Percentiles rank a stretch among this genome's conserved stretches.
phyloP scores from a whole-genome alignment of 2,113 vertebrate species.

The human (Homo sapiens) region GRCh38 chr7:38698501-38699000 shows the following conservation, averaged over 20 bases:
- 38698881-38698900: neutral
- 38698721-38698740: neutral
- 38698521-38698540: neutral
- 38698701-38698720: neutral
- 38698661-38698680: neutral
- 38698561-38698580: neutral
- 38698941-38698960: neutral
- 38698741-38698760: neutral
- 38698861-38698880: neutral
- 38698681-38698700: neutral
- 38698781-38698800: neutral
- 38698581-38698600: neutral
- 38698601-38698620: neutral
- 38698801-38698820: neutral
- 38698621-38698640: neutral
- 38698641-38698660: neutral
- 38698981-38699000: neutral
- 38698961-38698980: neutral
- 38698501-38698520: neutral
- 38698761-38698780: neutral
- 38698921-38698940: neutral
- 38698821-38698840: neutral
- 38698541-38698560: neutral
- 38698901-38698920: neutral
- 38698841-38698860: neutral